phyloP scores from a whole-genome alignment of 2,888 invertebrate species.

The Cheilosia grossa region DNA sequence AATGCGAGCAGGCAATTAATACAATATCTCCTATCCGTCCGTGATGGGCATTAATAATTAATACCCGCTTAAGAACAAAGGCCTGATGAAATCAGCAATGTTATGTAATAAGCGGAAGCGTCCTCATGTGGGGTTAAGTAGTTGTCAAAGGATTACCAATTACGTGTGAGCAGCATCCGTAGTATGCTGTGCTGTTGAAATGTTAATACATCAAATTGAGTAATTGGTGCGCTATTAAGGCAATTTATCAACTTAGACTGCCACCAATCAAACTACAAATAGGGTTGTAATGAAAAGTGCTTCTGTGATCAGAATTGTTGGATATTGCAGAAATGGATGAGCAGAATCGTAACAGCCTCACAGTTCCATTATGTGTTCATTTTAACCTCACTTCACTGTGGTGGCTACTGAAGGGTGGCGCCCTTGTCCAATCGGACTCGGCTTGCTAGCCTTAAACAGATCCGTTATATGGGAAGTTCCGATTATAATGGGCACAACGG shows the following conservation, averaged over 20 bases:
- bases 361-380: no score
- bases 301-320: no score
- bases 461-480: no score
- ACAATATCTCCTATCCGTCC: neutral
- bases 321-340: no score
- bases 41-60: conserved; percentile 12
- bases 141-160: conserved; percentile 15
- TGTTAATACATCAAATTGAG: conserved; percentile 3
- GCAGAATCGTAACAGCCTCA: no score
- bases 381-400: no score
- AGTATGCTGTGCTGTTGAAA: neutral
- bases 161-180: neutral
- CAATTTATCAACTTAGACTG: neutral
- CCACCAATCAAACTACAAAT: neutral
- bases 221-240: neutral
- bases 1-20: no score
- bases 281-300: no score
- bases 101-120: neutral
- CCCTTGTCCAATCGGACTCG: no score
- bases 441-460: no score
- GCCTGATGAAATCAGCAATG: neutral
- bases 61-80: neutral
- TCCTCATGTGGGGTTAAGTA: neutral
- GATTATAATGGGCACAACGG: no score
- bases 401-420: no score